phyloP scores from a whole-genome alignment of 2,888 invertebrate species.

The Elegia similella region DNA sequence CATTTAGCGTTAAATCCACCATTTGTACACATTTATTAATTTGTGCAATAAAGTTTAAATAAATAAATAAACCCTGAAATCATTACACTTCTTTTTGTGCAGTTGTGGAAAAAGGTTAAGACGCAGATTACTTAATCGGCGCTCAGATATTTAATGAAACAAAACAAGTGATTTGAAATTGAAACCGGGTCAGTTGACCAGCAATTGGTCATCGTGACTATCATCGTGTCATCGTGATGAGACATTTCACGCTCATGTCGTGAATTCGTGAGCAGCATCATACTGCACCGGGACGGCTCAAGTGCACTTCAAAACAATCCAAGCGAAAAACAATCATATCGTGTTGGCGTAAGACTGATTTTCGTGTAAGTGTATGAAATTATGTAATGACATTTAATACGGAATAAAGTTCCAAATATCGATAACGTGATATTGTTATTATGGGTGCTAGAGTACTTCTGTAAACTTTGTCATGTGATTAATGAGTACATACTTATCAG shows the following conservation, averaged over 20 bases:
- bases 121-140: too few species aligned
- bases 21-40: too few species aligned
- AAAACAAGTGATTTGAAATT: constrained; percentile 4
- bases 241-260: constrained; percentile 24
- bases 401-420: constrained; percentile 24
- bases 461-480: neutral
- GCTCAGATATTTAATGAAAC: neutral
- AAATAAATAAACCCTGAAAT: too few species aligned
- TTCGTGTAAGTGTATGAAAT: neutral
- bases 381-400: constrained; percentile 14
- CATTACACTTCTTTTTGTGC: too few species aligned
- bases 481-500: too few species aligned
- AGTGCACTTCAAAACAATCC: constrained; percentile 9
- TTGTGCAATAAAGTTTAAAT: too few species aligned
- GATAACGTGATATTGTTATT: constrained; percentile 26
- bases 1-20: too few species aligned
- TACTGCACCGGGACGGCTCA: neutral
- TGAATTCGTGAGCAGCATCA: neutral
- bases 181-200: constrained; percentile 3
- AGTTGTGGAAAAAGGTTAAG: too few species aligned
- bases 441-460: neutral
- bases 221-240: constrained; percentile 23
- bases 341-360: neutral
- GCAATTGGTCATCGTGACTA: neutral
- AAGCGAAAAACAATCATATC: neutral